Evolutionary conservation across 1,140 invertebrate species (phyloP), one percentile per base, ranked within the genome.

Genomic region (Augochlora pura): DNA sequence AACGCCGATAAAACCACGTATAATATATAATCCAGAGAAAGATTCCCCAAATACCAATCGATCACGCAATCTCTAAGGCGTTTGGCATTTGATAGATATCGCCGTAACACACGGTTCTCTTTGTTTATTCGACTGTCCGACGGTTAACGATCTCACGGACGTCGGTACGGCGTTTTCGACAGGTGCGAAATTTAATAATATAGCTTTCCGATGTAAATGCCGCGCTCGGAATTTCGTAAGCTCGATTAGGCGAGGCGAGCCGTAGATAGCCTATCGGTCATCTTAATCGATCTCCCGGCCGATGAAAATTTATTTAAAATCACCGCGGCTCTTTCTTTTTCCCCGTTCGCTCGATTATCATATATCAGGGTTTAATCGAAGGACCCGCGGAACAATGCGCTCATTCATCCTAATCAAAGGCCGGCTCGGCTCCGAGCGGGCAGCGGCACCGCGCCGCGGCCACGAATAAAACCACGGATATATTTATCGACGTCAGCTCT

Each of bases 401-500:
- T 66, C 77, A 74, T 74, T 79, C 49, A 62, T 79, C 63, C 77
- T 67, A 79, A 79, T 79, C 77, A 74, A 39, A 66, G 7, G 23
- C 12, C 16, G 77, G 46, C 66, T 39, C n/a, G n/a, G 10, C 25
- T 14, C 7, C n/a, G n/a, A 4, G 32, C 32, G 14, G 0, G 10
- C 8, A 46, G 62, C 52, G 42, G 63, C 60, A n/a, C n/a, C n/a
- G 52, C 46, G 63, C 32, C 32, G 32, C 32, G 65, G 73, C 73
- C 72, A 14, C 77, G 70, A 27, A 23, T 59, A 8, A 71, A 14
- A 25, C 25, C 25, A n/a, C 68, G 39, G 76, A 74, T 66, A 39
- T 57, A 74, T 78, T 72, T 62, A 74, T 79, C 77, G 52, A 72
- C 38, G 77, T 74, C 77, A 79, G 70, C 49, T 54, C 70, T 74